These are phyloP conservation scores for Anarrhichthys ocellatus DNA, from an alignment of 2,113 vertebrate species.

Conservation along the genomic window DNA sequence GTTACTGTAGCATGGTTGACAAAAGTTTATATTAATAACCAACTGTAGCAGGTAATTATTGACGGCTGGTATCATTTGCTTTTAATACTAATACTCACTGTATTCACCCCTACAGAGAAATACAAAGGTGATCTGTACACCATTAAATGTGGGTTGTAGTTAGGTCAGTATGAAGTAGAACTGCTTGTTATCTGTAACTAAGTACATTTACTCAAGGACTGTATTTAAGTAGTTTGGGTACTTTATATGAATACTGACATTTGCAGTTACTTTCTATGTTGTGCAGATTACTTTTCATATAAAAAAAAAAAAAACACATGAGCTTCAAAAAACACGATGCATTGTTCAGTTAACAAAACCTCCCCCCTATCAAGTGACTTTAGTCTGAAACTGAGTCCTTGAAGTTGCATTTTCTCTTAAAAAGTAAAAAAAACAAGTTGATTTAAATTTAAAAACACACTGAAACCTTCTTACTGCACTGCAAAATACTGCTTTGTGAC, in stretches of 20 bases:
- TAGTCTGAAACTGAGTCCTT: not conserved
- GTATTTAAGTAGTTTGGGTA: not conserved
- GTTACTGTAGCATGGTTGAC: not conserved
- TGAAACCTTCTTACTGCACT: not conserved
- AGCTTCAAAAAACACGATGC: not conserved
- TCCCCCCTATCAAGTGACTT: not conserved
- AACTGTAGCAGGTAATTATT: not conserved
- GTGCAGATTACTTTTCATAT: not conserved
- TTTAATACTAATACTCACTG: not conserved
- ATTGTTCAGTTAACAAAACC: not conserved
- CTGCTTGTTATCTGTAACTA: not conserved
- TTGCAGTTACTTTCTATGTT: not conserved
- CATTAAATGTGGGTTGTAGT: not conserved
- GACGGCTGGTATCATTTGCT: not conserved
- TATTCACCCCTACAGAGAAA: not conserved
- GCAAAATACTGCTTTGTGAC: not conserved
- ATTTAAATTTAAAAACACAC: not conserved
- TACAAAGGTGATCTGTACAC: not conserved
- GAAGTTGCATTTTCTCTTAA: not conserved
- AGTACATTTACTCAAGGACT: not conserved
- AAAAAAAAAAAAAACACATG: not conserved
- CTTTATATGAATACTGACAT: not conserved
- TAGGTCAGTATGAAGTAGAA: not conserved
- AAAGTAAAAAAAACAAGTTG: not conserved
- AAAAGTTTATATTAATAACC: not conserved